These are phyloP conservation scores for Callimorpha dominula DNA, from an alignment of 2,888 invertebrate genomes.

Conservation along the genomic window DNA sequence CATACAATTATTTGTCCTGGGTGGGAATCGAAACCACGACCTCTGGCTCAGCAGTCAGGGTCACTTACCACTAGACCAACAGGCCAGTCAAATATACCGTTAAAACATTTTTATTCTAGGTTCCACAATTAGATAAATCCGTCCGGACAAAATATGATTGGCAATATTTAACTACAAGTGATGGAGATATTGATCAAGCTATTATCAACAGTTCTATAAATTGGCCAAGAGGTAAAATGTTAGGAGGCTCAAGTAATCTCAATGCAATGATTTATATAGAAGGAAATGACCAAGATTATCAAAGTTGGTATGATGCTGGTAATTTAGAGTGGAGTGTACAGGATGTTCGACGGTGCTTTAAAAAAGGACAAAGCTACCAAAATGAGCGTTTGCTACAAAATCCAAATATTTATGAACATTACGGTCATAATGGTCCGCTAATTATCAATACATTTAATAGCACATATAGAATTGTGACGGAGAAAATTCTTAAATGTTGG, in stretches of 20 bases:
- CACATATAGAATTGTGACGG: slow-evolving; percentile 66
- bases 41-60: no score
- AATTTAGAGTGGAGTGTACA: slow-evolving; percentile 86
- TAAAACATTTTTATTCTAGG: slow-evolving; percentile 43
- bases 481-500: slow-evolving; percentile 69
- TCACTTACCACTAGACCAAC: no score
- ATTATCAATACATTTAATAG: slow-evolving; percentile 77
- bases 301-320: slow-evolving; percentile 42
- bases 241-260: slow-evolving; percentile 86
- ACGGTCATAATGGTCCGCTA: slow-evolving; percentile 79
- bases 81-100: no score
- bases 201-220: slow-evolving; percentile 61
- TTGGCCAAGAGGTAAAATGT: slow-evolving; percentile 88
- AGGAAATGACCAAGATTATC: slow-evolving; percentile 62
- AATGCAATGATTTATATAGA: slow-evolving; percentile 87
- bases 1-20: no score
- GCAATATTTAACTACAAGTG: slow-evolving; percentile 93
- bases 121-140: slow-evolving; percentile 48
- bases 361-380: slow-evolving; percentile 81
- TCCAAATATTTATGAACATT: slow-evolving; percentile 53
- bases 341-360: slow-evolving; percentile 78
- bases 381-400: slow-evolving; percentile 52
- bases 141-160: slow-evolving; percentile 88
- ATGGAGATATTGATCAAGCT: slow-evolving; percentile 90
- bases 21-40: no score